Percentiles rank a stretch among this genome's conserved stretches.
These are phyloP conservation scores for Chironex yamaguchii DNA, from an alignment of 30 jellyfish, hydroid and myxozoan species.

Conservation along the genomic window DNA sequence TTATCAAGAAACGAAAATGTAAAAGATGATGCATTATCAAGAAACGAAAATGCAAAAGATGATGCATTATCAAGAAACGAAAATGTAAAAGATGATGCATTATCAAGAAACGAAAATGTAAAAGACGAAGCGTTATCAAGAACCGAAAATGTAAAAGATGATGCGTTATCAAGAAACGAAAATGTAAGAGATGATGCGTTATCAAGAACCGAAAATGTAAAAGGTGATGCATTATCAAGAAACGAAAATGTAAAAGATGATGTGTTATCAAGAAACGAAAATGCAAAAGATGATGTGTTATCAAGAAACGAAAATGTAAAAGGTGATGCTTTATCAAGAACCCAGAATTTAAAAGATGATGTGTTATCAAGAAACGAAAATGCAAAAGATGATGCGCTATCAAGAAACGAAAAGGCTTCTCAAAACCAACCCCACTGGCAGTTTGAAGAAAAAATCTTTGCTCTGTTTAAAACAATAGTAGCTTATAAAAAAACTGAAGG, in stretches of 20 bases:
- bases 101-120: not conserved
- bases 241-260: slow-evolving; percentile 15
- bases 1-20: slow-evolving; percentile 24
- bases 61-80: slow-evolving; percentile 35
- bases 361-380: slow-evolving; percentile 25
- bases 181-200: slow-evolving; percentile 36
- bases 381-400: slow-evolving; percentile 40
- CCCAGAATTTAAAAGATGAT: slow-evolving; percentile 6
- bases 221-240: no score
- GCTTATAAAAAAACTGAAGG: not conserved
- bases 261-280: slow-evolving; percentile 25
- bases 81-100: no score
- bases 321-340: slow-evolving; percentile 48
- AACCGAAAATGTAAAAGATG: not conserved
- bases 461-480: not conserved
- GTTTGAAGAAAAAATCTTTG: slow-evolving; percentile 31
- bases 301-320: not conserved
- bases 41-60: slow-evolving; percentile 3
- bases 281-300: no score
- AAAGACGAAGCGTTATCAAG: slow-evolving; percentile 52
- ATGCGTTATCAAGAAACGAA: no score
- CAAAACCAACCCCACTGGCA: not conserved
- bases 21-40: no score
- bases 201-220: slow-evolving; percentile 21
- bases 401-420: slow-evolving; percentile 14